A percentile compares a stretch with the other conserved stretches of the same genome.
These are phyloP conservation scores for Jaculus jaculus DNA, from an alignment of 2,113 vertebrate species.

Conservation along the genomic window DNA sequence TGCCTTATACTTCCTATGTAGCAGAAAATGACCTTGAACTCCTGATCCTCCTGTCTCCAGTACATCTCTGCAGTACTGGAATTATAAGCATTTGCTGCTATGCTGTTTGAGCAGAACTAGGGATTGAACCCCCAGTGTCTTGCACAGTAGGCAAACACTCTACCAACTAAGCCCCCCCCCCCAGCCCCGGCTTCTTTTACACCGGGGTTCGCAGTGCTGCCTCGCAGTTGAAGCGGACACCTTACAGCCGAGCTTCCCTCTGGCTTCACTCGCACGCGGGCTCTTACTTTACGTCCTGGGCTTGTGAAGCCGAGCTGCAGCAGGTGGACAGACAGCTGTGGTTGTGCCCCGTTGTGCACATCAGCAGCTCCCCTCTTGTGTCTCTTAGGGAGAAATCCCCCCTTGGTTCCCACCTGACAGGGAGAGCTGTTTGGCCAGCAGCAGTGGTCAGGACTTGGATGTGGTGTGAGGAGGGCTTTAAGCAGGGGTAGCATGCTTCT, in stretches of 20 bases:
- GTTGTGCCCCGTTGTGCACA: background rate
- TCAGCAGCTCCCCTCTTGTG: background rate
- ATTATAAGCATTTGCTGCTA: too few species aligned
- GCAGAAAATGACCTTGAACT: background rate
- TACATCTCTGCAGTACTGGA: background rate
- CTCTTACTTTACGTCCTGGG: background rate
- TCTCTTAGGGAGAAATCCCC: background rate
- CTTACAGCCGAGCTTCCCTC: background rate
- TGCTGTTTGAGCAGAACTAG: background rate
- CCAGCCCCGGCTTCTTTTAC: background rate
- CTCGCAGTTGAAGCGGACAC: background rate
- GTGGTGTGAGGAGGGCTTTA: background rate
- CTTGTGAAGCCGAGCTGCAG: background rate
- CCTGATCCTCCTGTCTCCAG: background rate
- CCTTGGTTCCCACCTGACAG: background rate
- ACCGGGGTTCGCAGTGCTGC: background rate
- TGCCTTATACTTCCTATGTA: background rate
- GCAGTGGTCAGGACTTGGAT: background rate
- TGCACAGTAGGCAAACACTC: too few species aligned
- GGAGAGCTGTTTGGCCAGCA: background rate
- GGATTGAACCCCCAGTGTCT: background rate
- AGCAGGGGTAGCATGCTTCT: too few species aligned
- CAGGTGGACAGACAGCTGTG: rapidly evolving
- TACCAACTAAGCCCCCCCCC: too few species aligned
- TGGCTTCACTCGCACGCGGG: background rate